These are phyloP conservation scores for Oncopeltus fasciatus DNA, from an alignment of 1,140 invertebrate genomes.

Conservation along the genomic window DNA sequence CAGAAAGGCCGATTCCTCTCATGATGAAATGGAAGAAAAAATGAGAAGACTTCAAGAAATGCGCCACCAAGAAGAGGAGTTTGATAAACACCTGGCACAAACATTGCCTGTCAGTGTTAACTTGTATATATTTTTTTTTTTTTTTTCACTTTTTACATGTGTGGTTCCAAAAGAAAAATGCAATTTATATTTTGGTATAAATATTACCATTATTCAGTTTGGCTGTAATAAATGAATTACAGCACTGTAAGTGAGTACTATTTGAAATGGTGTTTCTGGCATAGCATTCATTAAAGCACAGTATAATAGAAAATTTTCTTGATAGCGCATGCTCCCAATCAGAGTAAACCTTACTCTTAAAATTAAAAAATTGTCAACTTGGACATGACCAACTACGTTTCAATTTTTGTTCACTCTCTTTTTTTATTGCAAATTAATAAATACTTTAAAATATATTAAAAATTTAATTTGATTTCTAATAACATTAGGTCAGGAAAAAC, in stretches of 20 bases:
- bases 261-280: no score
- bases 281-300: conserved; percentile 3
- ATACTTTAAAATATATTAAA: no score
- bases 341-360: background rate
- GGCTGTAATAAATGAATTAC: background rate
- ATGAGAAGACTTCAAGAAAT: conserved; percentile 51
- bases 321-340: background rate
- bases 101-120: conserved; percentile 43
- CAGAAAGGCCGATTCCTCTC: conserved; percentile 27
- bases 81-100: conserved; percentile 61
- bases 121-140: conserved; percentile 11
- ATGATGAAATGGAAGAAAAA: conserved; percentile 52
- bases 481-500: no score
- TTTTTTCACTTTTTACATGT: background rate
- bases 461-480: no score
- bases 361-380: background rate
- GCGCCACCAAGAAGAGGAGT: conserved; percentile 61
- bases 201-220: conserved; percentile 2
- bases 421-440: no score
- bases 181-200: conserved; percentile 6
- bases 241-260: background rate
- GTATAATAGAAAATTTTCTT: background rate
- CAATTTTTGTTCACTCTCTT: no score
- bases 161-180: conserved; percentile 7
- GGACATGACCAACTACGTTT: no score